Evolutionary conservation across 2,113 vertebrate species (phyloP).

Genomic region (Chroicocephalus ridibundus): DNA sequence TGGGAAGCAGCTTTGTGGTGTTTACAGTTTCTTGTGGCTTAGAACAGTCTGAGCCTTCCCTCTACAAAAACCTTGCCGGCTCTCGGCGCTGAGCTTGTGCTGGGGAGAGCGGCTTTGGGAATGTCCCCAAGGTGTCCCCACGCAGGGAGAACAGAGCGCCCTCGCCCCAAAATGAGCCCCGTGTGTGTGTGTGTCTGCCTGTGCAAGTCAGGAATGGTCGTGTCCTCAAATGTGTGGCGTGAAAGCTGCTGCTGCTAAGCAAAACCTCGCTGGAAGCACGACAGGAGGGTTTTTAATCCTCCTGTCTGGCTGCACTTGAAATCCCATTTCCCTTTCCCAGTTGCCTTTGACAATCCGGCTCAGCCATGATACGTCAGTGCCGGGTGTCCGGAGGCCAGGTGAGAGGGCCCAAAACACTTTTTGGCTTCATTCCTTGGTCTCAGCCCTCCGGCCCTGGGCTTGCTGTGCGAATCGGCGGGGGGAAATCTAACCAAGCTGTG

Average conservation of each 20-base stretch:
- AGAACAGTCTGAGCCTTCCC: neutral
- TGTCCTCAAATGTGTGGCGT: fast-evolving
- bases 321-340: fast-evolving
- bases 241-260: neutral
- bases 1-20: neutral
- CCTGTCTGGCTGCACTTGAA: neutral
- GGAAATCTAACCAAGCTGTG: neutral
- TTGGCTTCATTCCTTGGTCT: neutral
- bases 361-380: fast-evolving
- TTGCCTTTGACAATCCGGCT: neutral
- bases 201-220: fast-evolving
- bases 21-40: neutral
- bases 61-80: neutral
- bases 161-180: neutral
- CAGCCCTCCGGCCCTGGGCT: neutral
- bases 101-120: neutral
- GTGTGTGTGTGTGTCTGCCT: fast-evolving
- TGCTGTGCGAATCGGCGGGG: neutral
- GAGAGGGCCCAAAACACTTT: fast-evolving
- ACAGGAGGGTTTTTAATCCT: fast-evolving
- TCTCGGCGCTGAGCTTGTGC: neutral
- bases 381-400: neutral
- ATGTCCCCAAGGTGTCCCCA: neutral
- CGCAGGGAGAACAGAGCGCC: neutral
- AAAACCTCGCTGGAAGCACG: neutral